Evolutionary conservation across 2,113 vertebrate species (phyloP), one percentile per base, ranked within the genome.

Genomic region (Neomonachus schauinslandi): DNA sequence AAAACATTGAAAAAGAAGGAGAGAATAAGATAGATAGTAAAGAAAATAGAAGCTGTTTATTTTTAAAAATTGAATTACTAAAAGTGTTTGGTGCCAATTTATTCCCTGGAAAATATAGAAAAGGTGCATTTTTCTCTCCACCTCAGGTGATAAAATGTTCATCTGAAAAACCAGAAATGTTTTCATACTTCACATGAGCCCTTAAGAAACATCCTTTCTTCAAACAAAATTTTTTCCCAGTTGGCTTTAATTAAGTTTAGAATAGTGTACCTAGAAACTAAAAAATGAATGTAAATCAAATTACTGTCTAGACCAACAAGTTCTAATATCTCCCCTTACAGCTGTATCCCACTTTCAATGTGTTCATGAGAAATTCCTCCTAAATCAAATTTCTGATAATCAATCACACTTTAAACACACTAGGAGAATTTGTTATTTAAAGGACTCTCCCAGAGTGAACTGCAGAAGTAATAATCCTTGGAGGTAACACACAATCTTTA

Each of bases 91-190:
- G 4, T 49, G 91, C 15, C 24, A 63, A 49, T 53, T 81, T 96
- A 69, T 61, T 93, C 46, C 93, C 55, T 46, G 18, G 36, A 53
- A 96, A 89, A 91, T 31, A 76, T 2, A 91, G 49, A 93, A 67
- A 61, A 96, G 21, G n/a, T 63, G 33, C 1, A n/a, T 79, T 93
- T 93, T 87, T 26, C 26, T 76, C 61, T 77, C 31, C 46, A 22
- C 96, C 21, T 92, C 63, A 80, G 92, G 83, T 86, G 84, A 97
- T 97, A 97, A 98, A 98, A 92, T 12, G 95, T 94, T 92, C 96
- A 95, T 79, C 74, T 89, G 42, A 84, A 97, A 86, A 91, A 82
- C 8, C 59, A 67, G 76, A 97, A 98, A 97, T 95, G 82, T 96
- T 97, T 97, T 89, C 79, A 53, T 89, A 86, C 71, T 98, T 98